A percentile compares a stretch with the other conserved stretches of the same genome.
These are phyloP conservation scores for Mormyrus proboscirostris DNA, from an alignment of 2,797 vertebrate genomes.

Conservation along the genomic window DNA sequence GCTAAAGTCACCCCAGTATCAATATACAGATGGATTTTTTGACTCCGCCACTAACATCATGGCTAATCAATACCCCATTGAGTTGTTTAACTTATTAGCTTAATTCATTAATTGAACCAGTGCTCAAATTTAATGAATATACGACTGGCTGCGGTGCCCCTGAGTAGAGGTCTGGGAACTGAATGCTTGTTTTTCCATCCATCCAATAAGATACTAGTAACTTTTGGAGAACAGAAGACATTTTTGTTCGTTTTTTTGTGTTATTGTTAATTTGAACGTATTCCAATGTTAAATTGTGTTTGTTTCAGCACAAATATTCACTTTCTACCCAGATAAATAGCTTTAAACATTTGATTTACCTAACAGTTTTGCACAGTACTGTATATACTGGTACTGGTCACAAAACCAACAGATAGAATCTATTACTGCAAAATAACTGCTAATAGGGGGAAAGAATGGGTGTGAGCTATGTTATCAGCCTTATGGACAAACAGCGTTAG, in stretches of 20 bases:
- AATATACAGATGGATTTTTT: background rate
- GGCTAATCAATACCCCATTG: background rate
- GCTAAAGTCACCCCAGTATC: background rate
- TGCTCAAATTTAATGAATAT: background rate
- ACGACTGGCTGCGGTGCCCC: background rate
- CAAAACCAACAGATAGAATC: background rate
- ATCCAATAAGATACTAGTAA: background rate
- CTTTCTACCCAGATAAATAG: background rate
- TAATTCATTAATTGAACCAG: background rate
- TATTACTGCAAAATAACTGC: background rate
- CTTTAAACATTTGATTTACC: background rate
- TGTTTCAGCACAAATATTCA: background rate
- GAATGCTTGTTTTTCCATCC: background rate
- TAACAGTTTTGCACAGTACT: background rate
- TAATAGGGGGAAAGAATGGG: background rate
- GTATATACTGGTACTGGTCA: background rate
- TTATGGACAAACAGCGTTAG: slow-evolving; percentile 35
- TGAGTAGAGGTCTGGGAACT: background rate
- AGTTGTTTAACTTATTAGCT: background rate
- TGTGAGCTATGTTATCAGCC: slow-evolving; percentile 12
- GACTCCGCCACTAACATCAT: background rate
- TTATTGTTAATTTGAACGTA: background rate
- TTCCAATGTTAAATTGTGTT: background rate
- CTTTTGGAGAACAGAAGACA: background rate
- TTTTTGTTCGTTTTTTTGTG: background rate